Conservation (phyloP, 2,888 invertebrate genomes). For the Lepetodrilus schrolli region DNA sequence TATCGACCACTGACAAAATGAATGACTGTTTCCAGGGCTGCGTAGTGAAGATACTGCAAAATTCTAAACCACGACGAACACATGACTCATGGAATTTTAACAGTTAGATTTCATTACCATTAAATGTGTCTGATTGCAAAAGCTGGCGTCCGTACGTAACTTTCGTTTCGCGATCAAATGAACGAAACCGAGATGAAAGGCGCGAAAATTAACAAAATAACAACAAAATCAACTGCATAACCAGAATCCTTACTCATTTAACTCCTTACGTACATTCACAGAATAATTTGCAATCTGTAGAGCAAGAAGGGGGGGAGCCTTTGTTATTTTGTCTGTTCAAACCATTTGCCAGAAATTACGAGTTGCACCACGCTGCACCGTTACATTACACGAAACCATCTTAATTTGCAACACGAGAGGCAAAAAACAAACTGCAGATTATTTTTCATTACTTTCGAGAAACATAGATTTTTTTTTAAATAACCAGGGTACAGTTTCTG, state of each 20-base stretch:
- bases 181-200: constrained; percentile 9
- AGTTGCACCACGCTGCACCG: background rate
- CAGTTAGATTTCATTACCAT: constrained; percentile 1
- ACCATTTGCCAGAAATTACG: background rate
- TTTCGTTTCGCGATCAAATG: constrained; percentile 1
- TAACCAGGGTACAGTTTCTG: background rate
- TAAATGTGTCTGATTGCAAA: background rate
- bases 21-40: too few relatives aligned
- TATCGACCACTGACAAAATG: background rate
- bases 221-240: constrained; percentile 20
- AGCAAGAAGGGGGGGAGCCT: background rate
- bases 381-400: background rate
- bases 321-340: constrained; percentile 1
- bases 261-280: background rate
- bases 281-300: constrained; percentile 11
- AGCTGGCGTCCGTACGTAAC: background rate
- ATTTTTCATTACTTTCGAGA: background rate
- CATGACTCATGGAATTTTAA: too few relatives aligned
- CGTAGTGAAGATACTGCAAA: too few relatives aligned
- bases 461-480: background rate
- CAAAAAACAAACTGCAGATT: constrained; percentile 5
- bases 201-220: constrained; percentile 11
- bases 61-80: too few relatives aligned
- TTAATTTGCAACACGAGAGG: background rate
- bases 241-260: constrained; percentile 1